Evolutionary conservation across 2,888 invertebrate species (phyloP), one percentile per base, ranked within the genome.

Genomic region (Dichetophora obliterata): DNA sequence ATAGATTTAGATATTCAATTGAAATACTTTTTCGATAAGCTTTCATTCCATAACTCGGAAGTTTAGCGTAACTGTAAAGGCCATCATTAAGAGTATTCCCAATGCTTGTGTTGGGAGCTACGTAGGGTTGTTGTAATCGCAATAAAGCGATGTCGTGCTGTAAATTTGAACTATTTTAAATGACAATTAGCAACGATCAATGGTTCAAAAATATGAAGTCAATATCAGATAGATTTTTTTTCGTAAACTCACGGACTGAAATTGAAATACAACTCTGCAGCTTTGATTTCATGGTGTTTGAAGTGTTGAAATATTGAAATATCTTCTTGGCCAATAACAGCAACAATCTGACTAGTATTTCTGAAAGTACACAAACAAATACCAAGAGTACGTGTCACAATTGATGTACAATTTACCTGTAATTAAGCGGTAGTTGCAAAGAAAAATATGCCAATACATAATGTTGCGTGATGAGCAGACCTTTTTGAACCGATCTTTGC

Each of bases 111-210:
- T 1, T 80, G 19, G 22, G 75, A 34, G 71, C 65, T 57, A 68
- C 66, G 37, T 82, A 84, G 0, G 79, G 59, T 0, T 79, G 66
- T 43, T 74, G 77, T 77, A 88, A 79, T 27, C 84, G 80, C 22
- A 87, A 80, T 34, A 89, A 76, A 0, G 88, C 87, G 61, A 89
- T 89, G 66, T 89, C 89, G 81, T 89, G 88, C 50, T 84, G 85
- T 57, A 86, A 84, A 76, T 83, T 85, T 19, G 81, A 83, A 6
- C 89, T 89, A 70, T 22, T 31, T 57, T 66, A 24, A 75, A 3
- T 68, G 75, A 77, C 34, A 16, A 66, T 72, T 63, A 65, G 75
- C 5, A 66, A 22, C 3, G 16, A 14, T 54, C 31, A 61, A 63
- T 11, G 11, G 22, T 19, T 48, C 34, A 59, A 37, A 34, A 68